Evolutionary conservation across 2,888 invertebrate species (phyloP).

Genomic region (Eristalinus sepulchralis): DNA sequence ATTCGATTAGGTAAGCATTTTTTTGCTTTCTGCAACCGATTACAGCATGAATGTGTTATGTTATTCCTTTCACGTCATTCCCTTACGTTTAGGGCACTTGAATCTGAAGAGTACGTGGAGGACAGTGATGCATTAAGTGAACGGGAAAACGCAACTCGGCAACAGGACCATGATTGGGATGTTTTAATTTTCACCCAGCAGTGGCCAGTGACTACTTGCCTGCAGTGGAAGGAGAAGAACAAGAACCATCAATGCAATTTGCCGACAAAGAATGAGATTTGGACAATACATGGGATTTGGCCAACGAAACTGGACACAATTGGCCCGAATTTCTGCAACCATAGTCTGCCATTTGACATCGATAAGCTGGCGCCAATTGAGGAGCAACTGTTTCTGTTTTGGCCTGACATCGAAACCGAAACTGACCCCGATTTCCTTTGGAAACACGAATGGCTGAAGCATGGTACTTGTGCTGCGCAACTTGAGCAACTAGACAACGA

Average conservation of each 20-base stretch:
- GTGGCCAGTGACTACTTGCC: conserved; percentile 89
- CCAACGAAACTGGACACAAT: conserved; percentile 86
- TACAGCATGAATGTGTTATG: neutral
- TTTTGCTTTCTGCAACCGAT: neutral
- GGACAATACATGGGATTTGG: conserved; percentile 93
- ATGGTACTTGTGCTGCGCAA: conserved; percentile 88
- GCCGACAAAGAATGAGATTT: conserved; percentile 84
- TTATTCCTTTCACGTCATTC: neutral
- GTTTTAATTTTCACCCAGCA: conserved; percentile 89
- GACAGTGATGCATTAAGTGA: conserved; percentile 7
- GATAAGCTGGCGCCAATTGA: conserved; percentile 84
- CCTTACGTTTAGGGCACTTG: conserved; percentile 32
- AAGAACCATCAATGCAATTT: conserved; percentile 84
- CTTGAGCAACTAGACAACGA: conserved; percentile 84
- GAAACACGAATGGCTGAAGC: conserved; percentile 91
- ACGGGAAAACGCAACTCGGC: conserved; percentile 37
- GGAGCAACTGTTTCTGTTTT: conserved; percentile 83
- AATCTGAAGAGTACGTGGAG: conserved; percentile 30
- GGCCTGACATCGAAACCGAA: conserved; percentile 87
- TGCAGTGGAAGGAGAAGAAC: conserved; percentile 85
- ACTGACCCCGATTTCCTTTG: conserved; percentile 78
- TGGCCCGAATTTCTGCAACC: conserved; percentile 88
- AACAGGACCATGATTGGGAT: conserved; percentile 84
- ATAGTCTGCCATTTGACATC: conserved; percentile 85
- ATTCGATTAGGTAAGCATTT: conserved; percentile 65